Base-by-base conservation (phyloP, 2,797 vertebrate genomes). In the Florisuga fusca region DNA sequence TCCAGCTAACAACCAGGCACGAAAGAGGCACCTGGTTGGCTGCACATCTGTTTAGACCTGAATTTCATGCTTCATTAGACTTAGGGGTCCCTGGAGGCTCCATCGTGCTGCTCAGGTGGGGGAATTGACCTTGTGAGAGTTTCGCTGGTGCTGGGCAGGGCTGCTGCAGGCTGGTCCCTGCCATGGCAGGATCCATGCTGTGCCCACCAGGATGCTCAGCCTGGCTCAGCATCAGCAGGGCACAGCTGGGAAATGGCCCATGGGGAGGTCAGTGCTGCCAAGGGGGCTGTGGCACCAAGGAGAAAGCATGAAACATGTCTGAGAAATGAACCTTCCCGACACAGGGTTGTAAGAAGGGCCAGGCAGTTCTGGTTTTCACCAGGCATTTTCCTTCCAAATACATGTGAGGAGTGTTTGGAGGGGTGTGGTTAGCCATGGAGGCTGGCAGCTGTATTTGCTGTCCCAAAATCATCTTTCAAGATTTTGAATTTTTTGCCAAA, bases 91-190 rank as follows among this genome's bases (percentile, higher is more conserved):
- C 89, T 11, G 72, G 54, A 90, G 94, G 72, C 71, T 92, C 68
- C 31, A 7, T 7, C 4, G 7, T n/a, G 76, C 54, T 81, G 77
- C 3, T 0, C 18, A 27, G 45, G 33, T 36, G 43, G 18, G 45
- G 45, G 38, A 13, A 18, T 14, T 23, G 92, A 94, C 96, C 92
- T 94, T 94, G 93, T 59, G 29, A 74, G 38, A 77, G 48, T 16
- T 64, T 81, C 74, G 74, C 41, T 66, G 89, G 58, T 66, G 77
- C 41, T 21, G 21, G 9, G 31, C 38, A 31, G 54, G 67, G 76
- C 5, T 14, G 74, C 36, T 50, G 36, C 15, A 11, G 54, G 61
- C n/a, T 1, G 46, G 11, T 29, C 33, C 51, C 54, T n/a, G 50
- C 6, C 1, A 3, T 1, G 50, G 67, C 64, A 84, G 67, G 46